Conservation (phyloP, 2,113 vertebrate genomes). For the Anhinga rufa region DNA sequence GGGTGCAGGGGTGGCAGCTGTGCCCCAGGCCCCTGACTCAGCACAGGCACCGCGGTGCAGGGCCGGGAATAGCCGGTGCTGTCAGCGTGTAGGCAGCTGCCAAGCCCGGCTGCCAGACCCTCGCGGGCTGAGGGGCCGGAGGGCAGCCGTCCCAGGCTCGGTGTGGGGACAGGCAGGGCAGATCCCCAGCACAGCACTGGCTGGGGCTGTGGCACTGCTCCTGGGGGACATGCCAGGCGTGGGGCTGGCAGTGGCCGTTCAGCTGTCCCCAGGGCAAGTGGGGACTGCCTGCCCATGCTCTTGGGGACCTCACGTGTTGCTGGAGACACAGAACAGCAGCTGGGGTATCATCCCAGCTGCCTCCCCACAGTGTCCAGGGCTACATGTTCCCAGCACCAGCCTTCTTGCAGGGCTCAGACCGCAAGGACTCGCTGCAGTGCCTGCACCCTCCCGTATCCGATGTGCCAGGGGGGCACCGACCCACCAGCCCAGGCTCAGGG, state of each 20-base stretch:
- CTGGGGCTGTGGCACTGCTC: background rate
- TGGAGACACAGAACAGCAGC: accelerated
- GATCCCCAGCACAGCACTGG: background rate
- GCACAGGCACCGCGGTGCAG: accelerated
- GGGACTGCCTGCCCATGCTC: background rate
- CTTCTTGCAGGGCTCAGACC: background rate
- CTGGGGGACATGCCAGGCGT: accelerated
- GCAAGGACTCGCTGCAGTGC: background rate
- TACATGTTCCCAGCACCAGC: accelerated
- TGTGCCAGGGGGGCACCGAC: background rate
- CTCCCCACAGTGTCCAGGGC: background rate
- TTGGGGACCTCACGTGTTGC: background rate
- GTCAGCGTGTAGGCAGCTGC: constrained; percentile 12
- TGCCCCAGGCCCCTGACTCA: constrained; percentile 46
- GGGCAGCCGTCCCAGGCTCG: background rate
- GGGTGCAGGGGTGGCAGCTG: background rate
- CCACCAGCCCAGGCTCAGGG: background rate
- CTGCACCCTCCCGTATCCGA: background rate
- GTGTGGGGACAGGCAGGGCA: background rate
- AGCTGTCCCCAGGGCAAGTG: background rate
- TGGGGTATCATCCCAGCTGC: background rate
- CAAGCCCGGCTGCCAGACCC: background rate
- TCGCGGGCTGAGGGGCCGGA: background rate
- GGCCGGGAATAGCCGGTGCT: constrained; percentile 2
- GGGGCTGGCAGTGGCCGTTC: background rate